Conservation (phyloP, 2,797 vertebrate genomes). For the Pyrocephalus nanus region DNA sequence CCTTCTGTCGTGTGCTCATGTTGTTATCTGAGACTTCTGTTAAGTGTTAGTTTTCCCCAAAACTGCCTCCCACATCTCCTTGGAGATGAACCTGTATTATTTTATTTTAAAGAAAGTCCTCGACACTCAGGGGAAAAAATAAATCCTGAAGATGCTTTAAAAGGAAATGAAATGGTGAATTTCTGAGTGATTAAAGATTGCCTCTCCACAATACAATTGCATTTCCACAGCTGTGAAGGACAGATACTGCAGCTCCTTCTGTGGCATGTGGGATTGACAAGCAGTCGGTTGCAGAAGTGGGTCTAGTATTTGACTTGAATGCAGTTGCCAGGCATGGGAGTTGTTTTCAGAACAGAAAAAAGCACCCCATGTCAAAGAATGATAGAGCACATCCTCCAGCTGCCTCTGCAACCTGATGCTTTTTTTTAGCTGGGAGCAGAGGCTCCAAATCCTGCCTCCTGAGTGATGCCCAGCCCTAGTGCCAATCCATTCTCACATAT, state of each 20-base stretch:
- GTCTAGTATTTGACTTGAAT: background rate
- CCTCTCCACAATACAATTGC: background rate
- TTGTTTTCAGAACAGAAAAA: background rate
- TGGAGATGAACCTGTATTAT: background rate
- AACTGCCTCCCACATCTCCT: background rate
- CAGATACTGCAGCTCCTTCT: background rate
- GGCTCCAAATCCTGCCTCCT: background rate
- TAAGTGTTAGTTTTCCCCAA: background rate
- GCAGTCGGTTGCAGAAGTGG: background rate
- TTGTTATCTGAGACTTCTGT: background rate
- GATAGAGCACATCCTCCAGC: background rate
- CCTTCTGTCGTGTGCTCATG: accelerated
- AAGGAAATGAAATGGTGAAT: background rate
- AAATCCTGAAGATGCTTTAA: background rate
- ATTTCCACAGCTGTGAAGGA: background rate
- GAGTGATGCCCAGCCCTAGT: background rate
- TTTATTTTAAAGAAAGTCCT: background rate
- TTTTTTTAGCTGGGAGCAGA: background rate
- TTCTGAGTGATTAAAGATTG: background rate
- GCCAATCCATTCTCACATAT: background rate
- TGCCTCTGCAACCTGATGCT: background rate
- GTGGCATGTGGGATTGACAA: background rate
- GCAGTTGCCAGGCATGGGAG: background rate
- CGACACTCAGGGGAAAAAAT: background rate
- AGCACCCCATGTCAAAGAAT: background rate